phyloP scores from a whole-genome alignment of 2,113 vertebrate species.

The Australoheros scitulus region DNA sequence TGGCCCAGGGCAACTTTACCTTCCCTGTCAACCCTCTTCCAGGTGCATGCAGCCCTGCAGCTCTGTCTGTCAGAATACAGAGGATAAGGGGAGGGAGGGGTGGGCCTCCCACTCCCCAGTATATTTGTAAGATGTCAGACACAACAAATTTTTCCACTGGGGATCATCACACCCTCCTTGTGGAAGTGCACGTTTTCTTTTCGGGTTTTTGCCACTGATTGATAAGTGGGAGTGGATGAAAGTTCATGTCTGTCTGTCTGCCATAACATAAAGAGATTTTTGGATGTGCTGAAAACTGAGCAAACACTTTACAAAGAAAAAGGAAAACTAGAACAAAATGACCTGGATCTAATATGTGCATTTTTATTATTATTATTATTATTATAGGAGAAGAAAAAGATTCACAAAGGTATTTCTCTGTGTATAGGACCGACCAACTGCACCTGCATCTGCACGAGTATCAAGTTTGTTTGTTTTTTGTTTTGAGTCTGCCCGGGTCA shows the following conservation, averaged over 20 bases:
- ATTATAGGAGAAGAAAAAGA: slow-evolving; percentile 27
- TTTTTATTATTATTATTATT: slow-evolving; percentile 22
- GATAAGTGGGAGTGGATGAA: neutral
- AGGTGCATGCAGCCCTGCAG: slow-evolving; percentile 77
- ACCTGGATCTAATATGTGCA: neutral
- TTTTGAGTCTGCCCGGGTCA: slow-evolving; percentile 7
- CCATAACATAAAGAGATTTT: slow-evolving; percentile 26
- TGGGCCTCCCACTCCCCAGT: slow-evolving; percentile 41
- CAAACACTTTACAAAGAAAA: slow-evolving; percentile 8
- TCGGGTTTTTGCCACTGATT: slow-evolving; percentile 10
- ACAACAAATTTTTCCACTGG: slow-evolving; percentile 66
- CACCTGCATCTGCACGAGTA: slow-evolving; percentile 47
- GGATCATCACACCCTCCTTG: slow-evolving; percentile 36
- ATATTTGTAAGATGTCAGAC: slow-evolving; percentile 78
- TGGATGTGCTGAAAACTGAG: slow-evolving; percentile 5
- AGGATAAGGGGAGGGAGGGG: slow-evolving; percentile 11
- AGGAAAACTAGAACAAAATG: slow-evolving; percentile 10
- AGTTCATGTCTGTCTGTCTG: neutral
- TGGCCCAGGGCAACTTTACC: slow-evolving; percentile 63
- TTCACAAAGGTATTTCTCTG: slow-evolving; percentile 20
- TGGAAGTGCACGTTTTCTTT: slow-evolving; percentile 42
- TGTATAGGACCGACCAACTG: slow-evolving; percentile 18
- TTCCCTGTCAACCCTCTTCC: slow-evolving; percentile 69
- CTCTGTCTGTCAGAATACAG: slow-evolving; percentile 46
- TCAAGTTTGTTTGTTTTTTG: slow-evolving; percentile 14